Evolutionary conservation across 2,797 vertebrate genomes (phyloP), one percentile per base, ranked within the genome.

Genomic region (Crocodylus rhombifer): DNA sequence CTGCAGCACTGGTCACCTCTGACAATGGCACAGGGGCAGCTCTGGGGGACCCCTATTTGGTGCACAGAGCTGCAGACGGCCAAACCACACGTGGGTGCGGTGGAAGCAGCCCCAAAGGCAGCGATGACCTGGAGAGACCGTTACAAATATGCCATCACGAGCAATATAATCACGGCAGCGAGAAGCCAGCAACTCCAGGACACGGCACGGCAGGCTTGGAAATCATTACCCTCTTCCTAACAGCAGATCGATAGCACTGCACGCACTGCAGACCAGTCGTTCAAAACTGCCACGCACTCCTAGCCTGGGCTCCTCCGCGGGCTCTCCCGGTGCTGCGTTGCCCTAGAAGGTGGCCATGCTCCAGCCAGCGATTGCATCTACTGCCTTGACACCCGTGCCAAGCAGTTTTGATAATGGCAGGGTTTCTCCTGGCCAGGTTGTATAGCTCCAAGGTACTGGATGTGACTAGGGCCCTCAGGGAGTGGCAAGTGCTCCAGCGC

Each of bases 131-230:
- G 42, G 42, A 51, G 42, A 51, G 42, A 56, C 42, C 3, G n/a
- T 6, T 51, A 55, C 16, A 14, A 6, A 28, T n/a, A 21, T 57
- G 42, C 51, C 9, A 76, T 26, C 16, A 3, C 9, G 73, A 57
- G 16, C 25, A 56, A 76, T 56, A n/a, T 26, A 76, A 18, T 56
- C 12, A 75, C 51, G 25, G 7, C 51, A 14, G 58, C 14, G 42
- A 10, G 57, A n/a, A 76, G 57, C 25, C 2, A 1, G 58, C 0
- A 2, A 1, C 0, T 33, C 42, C 2, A 23, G 21, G 56, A 65
- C 30, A 14, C 42, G 3, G 2, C 14, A 51, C 9, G 4, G 18
- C 63, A 14, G 87, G 63, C 51, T 73, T 14, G 11, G 33, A 7
- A 2, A 25, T 5, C 10, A 1, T 6, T 15, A 75, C 51, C 30